A percentile compares a stretch with the other conserved stretches of the same genome.
Evolutionary conservation across 1,140 invertebrate genomes (phyloP).

Genomic region (Drosophila aff.): DNA sequence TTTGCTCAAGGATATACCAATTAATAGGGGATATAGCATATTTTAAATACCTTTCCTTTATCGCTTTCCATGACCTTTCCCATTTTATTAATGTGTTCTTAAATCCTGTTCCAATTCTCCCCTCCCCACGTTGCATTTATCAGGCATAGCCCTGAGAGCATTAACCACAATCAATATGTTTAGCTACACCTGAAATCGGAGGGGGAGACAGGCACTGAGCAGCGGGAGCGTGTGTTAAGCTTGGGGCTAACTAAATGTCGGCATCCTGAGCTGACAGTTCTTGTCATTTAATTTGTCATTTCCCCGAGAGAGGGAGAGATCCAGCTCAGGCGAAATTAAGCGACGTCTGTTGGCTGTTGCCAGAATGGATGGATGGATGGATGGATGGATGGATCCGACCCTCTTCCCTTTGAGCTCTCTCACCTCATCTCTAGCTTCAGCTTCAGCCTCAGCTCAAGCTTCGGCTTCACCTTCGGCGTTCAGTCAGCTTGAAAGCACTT

Average conservation of each 20-base stretch:
- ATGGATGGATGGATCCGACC: not conserved
- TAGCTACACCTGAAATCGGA: constrained; percentile 17
- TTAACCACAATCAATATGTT: constrained; percentile 35
- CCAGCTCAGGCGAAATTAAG: constrained; percentile 44
- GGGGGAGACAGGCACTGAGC: too few species aligned
- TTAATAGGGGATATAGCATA: not conserved
- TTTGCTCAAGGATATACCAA: not conserved
- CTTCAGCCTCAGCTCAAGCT: not conserved
- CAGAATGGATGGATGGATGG: constrained; percentile 5
- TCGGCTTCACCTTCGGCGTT: constrained; percentile 30
- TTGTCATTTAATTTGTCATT: constrained; percentile 63
- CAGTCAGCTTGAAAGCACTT: constrained; percentile 51
- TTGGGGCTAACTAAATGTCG: constrained; percentile 38
- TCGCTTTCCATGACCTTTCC: not conserved
- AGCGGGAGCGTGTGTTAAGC: constrained; percentile 15
- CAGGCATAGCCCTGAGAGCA: constrained; percentile 28
- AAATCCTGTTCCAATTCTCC: not conserved
- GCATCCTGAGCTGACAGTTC: constrained; percentile 45
- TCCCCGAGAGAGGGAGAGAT: constrained; percentile 12
- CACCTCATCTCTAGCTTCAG: not conserved
- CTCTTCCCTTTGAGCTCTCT: not conserved
- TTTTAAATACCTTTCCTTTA: not conserved
- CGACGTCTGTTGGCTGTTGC: constrained; percentile 38
- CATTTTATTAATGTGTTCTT: not conserved
- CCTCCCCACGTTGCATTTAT: constrained; percentile 23